Evolutionary conservation across 1,140 invertebrate species (phyloP), one percentile per base, ranked within the genome.

Genomic region (Drosophila leontia): DNA sequence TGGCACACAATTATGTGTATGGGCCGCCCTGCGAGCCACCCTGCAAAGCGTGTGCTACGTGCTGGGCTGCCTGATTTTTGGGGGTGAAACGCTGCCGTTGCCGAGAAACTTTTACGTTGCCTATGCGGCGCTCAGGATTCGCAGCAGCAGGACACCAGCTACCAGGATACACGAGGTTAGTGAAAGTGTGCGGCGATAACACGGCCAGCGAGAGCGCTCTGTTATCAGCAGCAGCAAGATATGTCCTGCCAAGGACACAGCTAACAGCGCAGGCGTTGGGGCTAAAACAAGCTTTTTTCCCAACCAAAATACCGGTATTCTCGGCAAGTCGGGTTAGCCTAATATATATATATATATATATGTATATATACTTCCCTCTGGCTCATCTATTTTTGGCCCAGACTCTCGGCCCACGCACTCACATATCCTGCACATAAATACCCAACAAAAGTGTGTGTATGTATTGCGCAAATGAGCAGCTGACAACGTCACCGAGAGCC

Each of bases 171-270:
- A 56, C n/a, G 39, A 17, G 39, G 39, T 41, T 39, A 74, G 71
- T 74, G 68, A 62, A 62, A 67, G 75, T 79, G 62, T 35, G 61
- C 45, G 67, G 41, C 72, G 62, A 42, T 65, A 56, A 75, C 59
- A 39, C 67, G 62, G 75, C 63, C 47, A 72, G 61, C 67, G 47
- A 68, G 17, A 39, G 53, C 13, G 48, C 42, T 69, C 57, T 34
- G 50, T 56, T 65, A 64, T 78, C 53, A 51, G 32, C n/a, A 29
- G 26, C 7, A 13, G 50, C 32, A 57, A 51, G 44, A 72, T 70
- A 63, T 86, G 82, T 86, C 82, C 75, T 82, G 56, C 19, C 82
- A 85, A 85, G 82, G 82, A 85, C 82, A 84, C 55, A 47, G 9
- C 15, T 3, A 11, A 48, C 8, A 37, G 68, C 82, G 82, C 82